Percentiles rank a stretch among this genome's conserved stretches.
These are phyloP conservation scores for Pterocles gutturalis DNA, from an alignment of 2,113 vertebrate genomes.

Conservation along the genomic window DNA sequence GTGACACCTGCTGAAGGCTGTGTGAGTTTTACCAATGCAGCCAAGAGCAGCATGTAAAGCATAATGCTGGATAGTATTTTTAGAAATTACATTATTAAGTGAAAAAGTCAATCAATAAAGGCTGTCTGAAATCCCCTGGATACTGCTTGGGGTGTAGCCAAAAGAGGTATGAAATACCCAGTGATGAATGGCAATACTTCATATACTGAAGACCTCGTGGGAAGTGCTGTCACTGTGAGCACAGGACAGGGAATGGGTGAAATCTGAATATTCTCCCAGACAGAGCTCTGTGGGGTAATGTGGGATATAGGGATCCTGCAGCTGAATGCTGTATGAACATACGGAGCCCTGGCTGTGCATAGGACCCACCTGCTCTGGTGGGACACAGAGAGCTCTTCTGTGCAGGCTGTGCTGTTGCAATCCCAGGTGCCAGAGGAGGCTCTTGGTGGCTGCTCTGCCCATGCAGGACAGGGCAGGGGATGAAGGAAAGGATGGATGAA, in stretches of 20 bases:
- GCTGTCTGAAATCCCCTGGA: background rate
- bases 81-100: background rate
- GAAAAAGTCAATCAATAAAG: background rate
- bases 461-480: background rate
- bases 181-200: background rate
- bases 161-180: background rate
- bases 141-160: background rate
- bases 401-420: background rate
- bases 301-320: background rate
- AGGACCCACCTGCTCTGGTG: background rate
- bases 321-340: background rate
- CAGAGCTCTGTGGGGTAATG: background rate
- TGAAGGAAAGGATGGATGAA: background rate
- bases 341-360: background rate
- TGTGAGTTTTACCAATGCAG: background rate
- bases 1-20: background rate
- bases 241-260: background rate
- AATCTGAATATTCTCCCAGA: background rate
- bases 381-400: background rate
- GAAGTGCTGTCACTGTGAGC: background rate
- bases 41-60: background rate
- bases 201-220: background rate
- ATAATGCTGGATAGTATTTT: background rate
- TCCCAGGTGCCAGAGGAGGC: background rate
- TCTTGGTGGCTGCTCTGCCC: background rate